These are phyloP conservation scores for Cirrhinus molitorella DNA, from an alignment of 2,797 vertebrate species.

Conservation along the genomic window DNA sequence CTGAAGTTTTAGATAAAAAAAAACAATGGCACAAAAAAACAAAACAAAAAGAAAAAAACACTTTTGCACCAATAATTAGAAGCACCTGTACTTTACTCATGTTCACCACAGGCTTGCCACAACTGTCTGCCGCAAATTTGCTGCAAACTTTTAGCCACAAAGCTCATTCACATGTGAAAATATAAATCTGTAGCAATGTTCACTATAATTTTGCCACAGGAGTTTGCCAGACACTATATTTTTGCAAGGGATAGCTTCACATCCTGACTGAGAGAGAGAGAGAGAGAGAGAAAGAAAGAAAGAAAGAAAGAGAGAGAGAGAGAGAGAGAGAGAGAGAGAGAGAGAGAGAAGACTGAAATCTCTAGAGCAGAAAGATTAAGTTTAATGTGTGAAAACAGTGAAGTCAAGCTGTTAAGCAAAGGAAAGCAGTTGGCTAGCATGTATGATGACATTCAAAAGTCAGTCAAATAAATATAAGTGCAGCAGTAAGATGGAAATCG, in stretches of 20 bases:
- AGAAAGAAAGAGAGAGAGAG: neutral
- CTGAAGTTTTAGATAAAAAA: neutral
- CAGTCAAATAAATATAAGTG: neutral
- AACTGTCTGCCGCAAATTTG: conserved; percentile 22
- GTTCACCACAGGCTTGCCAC: conserved; percentile 15
- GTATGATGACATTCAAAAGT: neutral
- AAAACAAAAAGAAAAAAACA: neutral
- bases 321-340: neutral
- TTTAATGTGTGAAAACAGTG: neutral
- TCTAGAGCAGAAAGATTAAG: neutral
- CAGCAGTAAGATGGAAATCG: neutral
- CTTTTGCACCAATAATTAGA: neutral
- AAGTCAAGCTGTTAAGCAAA: conserved; percentile 3
- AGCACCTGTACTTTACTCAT: neutral
- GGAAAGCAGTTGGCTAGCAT: neutral
- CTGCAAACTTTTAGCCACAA: conserved; percentile 6
- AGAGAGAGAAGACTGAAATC: neutral
- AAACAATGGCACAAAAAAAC: neutral
- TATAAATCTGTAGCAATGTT: neutral
- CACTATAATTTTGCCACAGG: conserved; percentile 7
- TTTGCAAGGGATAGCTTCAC: conserved; percentile 31
- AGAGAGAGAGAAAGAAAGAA: neutral
- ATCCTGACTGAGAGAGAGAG: neutral
- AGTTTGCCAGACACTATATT: conserved; percentile 17
- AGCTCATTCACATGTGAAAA: neutral